Evolutionary conservation across 2,888 invertebrate species (phyloP).

Genomic region (Phortica magna): DNA sequence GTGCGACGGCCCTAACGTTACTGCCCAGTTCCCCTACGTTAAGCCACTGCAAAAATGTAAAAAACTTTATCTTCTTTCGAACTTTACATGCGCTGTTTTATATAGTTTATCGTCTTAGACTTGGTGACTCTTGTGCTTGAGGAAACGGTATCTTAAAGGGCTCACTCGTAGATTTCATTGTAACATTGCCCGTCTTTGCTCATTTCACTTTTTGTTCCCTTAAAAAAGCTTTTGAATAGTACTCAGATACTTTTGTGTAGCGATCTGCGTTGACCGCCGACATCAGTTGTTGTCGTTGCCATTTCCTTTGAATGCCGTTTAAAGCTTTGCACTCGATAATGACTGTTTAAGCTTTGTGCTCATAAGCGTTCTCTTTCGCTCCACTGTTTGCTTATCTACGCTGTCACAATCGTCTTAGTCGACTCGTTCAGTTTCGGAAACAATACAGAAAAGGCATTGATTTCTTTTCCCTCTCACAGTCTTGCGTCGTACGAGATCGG

Average conservation of each 20-base stretch:
- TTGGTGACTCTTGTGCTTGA: too few species aligned
- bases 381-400: not conserved
- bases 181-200: too few species aligned
- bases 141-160: too few species aligned
- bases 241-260: not conserved
- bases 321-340: slow-evolving; percentile 7
- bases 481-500: not conserved
- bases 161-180: too few species aligned
- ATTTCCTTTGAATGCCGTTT: slow-evolving; percentile 2
- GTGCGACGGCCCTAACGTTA: too few species aligned
- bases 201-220: not conserved
- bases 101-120: too few species aligned
- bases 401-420: not conserved
- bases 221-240: not conserved
- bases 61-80: too few species aligned
- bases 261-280: not conserved
- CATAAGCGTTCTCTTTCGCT: not conserved
- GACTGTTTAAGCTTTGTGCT: not conserved
- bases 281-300: not conserved
- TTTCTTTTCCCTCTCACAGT: slow-evolving; percentile 10
- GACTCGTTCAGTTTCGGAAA: not conserved
- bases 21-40: too few species aligned
- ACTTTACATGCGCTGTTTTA: too few species aligned
- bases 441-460: slow-evolving; percentile 22
- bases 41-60: too few species aligned